Conservation (phyloP, 2,113 vertebrate genomes). For the Corythornis vintsioides region DNA sequence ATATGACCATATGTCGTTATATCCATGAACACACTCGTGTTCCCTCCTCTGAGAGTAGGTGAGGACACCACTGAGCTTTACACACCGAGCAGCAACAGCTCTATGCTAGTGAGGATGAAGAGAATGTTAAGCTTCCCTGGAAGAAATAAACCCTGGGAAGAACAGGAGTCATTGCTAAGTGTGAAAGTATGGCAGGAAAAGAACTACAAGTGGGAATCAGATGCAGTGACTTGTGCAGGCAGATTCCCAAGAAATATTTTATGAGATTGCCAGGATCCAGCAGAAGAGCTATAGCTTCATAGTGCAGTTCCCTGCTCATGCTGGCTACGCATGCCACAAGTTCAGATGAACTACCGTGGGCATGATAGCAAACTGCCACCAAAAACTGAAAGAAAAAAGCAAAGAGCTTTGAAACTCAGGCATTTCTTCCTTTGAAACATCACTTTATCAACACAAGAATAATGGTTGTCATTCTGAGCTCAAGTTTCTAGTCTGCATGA, state of each 20-base stretch:
- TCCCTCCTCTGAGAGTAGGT: background rate
- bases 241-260: background rate
- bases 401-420: background rate
- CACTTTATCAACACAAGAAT: background rate
- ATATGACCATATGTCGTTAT: fast-evolving
- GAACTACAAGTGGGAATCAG: background rate
- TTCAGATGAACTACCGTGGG: background rate
- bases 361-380: background rate
- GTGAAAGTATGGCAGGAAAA: background rate
- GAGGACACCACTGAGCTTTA: background rate
- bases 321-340: background rate
- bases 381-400: background rate
- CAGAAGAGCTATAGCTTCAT: background rate
- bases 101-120: background rate
- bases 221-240: background rate
- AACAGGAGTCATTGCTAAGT: background rate
- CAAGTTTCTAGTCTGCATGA: background rate
- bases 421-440: background rate
- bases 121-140: background rate
- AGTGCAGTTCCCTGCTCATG: background rate
- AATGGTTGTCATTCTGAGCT: background rate
- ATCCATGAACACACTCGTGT: fast-evolving
- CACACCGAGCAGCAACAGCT: background rate
- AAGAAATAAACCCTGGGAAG: background rate
- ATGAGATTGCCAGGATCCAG: background rate